A percentile compares a stretch with the other conserved stretches of the same genome.
Evolutionary conservation across 2,113 vertebrate species (phyloP).

Genomic region (Gasterosteus nipponicus): DNA sequence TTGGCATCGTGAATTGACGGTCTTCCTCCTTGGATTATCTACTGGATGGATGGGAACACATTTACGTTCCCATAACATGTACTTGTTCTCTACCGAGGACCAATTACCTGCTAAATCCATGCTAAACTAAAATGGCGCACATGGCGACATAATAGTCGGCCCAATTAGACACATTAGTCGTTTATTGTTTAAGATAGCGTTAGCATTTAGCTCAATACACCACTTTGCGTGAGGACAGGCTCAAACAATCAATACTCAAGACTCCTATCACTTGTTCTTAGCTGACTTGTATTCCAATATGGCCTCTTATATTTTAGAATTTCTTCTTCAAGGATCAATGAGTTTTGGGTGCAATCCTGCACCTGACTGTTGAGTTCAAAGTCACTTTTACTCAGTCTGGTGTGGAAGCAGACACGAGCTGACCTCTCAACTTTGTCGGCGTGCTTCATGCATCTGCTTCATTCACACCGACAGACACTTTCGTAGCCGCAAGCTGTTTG

Average conservation of each 20-base stretch:
- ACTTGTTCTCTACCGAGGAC: no score
- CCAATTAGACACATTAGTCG: background rate
- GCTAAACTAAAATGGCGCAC: background rate
- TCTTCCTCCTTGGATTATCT: background rate
- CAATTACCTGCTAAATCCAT: background rate
- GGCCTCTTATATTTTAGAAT: background rate
- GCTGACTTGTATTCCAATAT: background rate
- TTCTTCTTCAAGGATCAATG: background rate
- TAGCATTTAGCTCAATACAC: background rate
- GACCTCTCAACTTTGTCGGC: constrained; percentile 40
- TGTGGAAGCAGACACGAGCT: constrained; percentile 12
- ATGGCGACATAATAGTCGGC: background rate
- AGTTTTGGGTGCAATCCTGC: constrained; percentile 5
- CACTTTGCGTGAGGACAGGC: background rate
- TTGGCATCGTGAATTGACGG: no score
- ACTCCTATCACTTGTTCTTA: background rate
- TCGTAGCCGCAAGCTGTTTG: constrained; percentile 21
- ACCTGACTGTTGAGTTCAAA: background rate
- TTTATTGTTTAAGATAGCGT: background rate
- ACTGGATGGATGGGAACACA: background rate
- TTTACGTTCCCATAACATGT: background rate
- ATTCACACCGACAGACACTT: constrained; percentile 26
- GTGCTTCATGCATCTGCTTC: constrained; percentile 26
- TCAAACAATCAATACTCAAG: background rate
- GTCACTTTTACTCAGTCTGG: background rate